Evolutionary conservation across 2,113 vertebrate species (phyloP).

Genomic region (Trematocara variabile): DNA sequence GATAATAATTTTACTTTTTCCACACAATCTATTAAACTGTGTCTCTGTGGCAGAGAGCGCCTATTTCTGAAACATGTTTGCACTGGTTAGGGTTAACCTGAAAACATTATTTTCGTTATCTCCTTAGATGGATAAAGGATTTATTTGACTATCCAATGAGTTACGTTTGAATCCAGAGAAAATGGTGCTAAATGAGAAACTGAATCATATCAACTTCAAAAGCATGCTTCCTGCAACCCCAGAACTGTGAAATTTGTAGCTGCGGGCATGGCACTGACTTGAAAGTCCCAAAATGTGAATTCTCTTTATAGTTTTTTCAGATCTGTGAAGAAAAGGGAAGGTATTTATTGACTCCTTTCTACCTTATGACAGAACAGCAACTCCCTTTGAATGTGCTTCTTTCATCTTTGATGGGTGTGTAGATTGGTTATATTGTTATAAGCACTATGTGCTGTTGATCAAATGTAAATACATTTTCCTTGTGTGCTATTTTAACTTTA

Average conservation of each 20-base stretch:
- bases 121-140: neutral
- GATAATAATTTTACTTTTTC: slow-evolving; percentile 6
- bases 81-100: slow-evolving; percentile 1
- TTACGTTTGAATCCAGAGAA: slow-evolving; percentile 52
- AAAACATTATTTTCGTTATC: slow-evolving; percentile 1
- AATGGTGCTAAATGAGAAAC: slow-evolving; percentile 64
- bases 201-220: slow-evolving; percentile 72
- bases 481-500: neutral
- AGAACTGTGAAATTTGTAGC: slow-evolving; percentile 64
- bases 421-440: neutral
- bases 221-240: slow-evolving; percentile 49
- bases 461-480: neutral
- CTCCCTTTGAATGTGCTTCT: neutral
- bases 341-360: neutral
- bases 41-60: neutral
- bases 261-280: slow-evolving; percentile 56
- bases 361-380: neutral
- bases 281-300: slow-evolving; percentile 57
- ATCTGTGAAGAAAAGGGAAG: slow-evolving; percentile 28
- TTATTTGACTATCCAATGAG: slow-evolving; percentile 32
- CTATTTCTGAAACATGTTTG: slow-evolving; percentile 10
- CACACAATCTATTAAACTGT: neutral
- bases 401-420: neutral
- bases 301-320: slow-evolving; percentile 45
- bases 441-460: neutral